A percentile compares a stretch with the other conserved stretches of the same genome.
Evolutionary conservation across 2,113 vertebrate species (phyloP).

Genomic region (Alligator mississippiensis): DNA sequence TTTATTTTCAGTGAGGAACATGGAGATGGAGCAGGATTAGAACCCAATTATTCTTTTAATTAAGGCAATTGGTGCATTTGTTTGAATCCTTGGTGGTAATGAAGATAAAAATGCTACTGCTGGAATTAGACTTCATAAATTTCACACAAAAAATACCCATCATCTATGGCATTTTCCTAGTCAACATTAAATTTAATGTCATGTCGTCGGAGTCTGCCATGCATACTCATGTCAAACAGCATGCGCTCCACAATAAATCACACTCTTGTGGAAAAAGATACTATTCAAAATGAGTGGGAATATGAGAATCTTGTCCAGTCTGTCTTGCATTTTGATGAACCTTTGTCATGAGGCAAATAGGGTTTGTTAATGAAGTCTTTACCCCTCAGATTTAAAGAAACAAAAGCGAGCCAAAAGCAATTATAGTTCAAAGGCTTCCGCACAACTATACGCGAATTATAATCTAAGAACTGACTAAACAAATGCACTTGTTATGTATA

Average conservation of each 20-base stretch:
- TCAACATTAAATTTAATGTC: neutral
- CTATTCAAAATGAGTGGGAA: neutral
- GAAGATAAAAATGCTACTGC: slow-evolving; percentile 5
- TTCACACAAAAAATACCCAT: neutral
- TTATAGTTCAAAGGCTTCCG: neutral
- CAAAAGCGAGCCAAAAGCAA: neutral
- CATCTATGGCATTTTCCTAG: slow-evolving; percentile 28
- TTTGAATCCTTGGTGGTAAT: slow-evolving; percentile 34
- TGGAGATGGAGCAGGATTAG: slow-evolving; percentile 19
- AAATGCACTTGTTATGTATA: neutral
- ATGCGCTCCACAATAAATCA: neutral
- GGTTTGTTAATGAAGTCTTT: slow-evolving; percentile 9
- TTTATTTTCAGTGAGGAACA: slow-evolving; percentile 31
- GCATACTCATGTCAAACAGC: neutral
- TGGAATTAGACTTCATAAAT: slow-evolving; percentile 19
- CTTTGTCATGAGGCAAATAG: neutral
- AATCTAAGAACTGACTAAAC: neutral
- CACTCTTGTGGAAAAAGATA: neutral
- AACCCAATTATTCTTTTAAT: slow-evolving; percentile 60
- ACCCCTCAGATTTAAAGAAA: neutral
- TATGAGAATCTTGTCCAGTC: neutral
- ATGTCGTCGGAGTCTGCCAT: neutral
- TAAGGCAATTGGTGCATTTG: slow-evolving; percentile 71
- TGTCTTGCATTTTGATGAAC: neutral
- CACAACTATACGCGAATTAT: neutral